Percentiles rank a stretch among this genome's conserved stretches.
phyloP scores from a whole-genome alignment of 2,888 invertebrate species.

The Eupeodes luniger region DNA sequence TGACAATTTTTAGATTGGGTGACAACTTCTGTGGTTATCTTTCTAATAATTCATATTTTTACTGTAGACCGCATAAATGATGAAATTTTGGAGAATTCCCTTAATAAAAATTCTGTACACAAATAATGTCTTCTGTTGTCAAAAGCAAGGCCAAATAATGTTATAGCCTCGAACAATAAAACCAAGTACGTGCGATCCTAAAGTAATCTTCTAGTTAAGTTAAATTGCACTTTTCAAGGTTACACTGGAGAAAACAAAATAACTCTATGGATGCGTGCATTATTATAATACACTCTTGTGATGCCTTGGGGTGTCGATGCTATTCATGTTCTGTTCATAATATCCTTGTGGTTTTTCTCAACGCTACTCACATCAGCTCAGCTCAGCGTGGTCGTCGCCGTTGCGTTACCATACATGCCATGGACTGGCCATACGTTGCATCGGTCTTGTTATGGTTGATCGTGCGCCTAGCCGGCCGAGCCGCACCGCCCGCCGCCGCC shows the following conservation, averaged over 20 bases:
- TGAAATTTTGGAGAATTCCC: no score
- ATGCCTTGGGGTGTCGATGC: conserved; percentile 33
- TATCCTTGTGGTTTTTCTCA: conserved; percentile 62
- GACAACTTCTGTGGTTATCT: no score
- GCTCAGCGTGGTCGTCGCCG: conserved; percentile 6
- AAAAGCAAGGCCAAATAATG: no score
- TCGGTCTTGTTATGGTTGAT: neutral
- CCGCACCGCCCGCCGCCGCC: neutral
- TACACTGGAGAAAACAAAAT: conserved; percentile 23
- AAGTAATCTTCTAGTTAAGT: conserved; percentile 48
- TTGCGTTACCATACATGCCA: neutral
- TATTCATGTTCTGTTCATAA: conserved; percentile 25
- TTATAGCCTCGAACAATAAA: no score
- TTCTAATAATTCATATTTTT: no score
- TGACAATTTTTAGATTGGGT: no score
- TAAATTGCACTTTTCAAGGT: conserved; percentile 70
- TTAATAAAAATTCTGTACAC: no score
- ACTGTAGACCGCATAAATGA: no score
- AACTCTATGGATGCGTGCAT: conserved; percentile 36
- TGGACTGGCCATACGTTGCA: neutral
- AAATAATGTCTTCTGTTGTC: no score
- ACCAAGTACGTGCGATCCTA: neutral
- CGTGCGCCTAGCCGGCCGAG: neutral
- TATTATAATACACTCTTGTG: conserved; percentile 25
- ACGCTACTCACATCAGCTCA: neutral